phyloP scores from a whole-genome alignment of 2,888 invertebrate species.

The Cremastobaeus sp. region DNA sequence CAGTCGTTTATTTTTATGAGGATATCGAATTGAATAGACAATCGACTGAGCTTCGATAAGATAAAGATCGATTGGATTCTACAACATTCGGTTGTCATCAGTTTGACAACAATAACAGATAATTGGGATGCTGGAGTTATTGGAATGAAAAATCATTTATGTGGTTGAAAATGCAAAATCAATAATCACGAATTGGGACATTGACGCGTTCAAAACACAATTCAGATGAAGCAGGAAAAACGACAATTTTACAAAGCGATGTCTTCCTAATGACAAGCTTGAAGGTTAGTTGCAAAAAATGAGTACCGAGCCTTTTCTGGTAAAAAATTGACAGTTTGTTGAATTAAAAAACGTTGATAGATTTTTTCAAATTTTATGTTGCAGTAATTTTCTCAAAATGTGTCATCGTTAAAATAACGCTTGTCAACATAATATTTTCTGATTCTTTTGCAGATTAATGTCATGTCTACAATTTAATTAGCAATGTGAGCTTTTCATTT shows the following conservation, averaged over 20 bases:
- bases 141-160: no score
- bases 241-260: neutral
- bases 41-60: slow-evolving; percentile 17
- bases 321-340: neutral
- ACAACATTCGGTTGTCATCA: slow-evolving; percentile 13
- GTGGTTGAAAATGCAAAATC: no score
- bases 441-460: slow-evolving; percentile 16
- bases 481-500: neutral
- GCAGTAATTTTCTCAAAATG: no score
- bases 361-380: no score
- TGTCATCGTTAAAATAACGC: no score
- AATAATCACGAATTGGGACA: no score
- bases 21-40: no score
- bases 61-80: slow-evolving; percentile 24
- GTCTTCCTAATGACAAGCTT: slow-evolving; percentile 13
- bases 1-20: no score
- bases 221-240: neutral
- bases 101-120: slow-evolving; percentile 31
- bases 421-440: neutral
- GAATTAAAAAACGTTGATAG: no score
- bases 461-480: neutral
- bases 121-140: slow-evolving; percentile 14
- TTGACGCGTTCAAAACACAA: no score
- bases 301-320: no score
- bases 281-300: slow-evolving; percentile 27